phyloP scores from a whole-genome alignment of 2,888 invertebrate species.

The Deladenus siricidicola region DNA sequence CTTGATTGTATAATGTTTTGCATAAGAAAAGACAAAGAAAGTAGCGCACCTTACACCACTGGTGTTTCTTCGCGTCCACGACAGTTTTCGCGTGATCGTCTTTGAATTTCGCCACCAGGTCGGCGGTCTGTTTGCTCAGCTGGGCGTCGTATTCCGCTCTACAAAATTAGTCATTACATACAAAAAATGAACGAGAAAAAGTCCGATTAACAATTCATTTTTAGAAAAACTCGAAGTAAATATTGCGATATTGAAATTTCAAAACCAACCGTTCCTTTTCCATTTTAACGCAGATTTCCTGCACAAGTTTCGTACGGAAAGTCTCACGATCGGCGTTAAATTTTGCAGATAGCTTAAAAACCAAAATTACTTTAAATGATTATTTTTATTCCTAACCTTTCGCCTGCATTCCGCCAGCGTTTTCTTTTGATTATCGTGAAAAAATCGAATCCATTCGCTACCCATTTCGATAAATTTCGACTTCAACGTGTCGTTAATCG shows the following conservation, averaged over 20 bases:
- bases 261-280: neutral
- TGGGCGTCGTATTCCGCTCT: neutral
- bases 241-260: too few relatives aligned
- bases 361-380: too few relatives aligned
- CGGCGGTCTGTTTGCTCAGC: neutral
- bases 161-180: neutral
- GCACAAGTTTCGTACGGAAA: neutral
- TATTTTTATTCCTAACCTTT: neutral
- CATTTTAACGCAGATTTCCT: conserved; percentile 53
- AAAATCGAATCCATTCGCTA: neutral
- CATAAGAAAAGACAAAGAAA: too few relatives aligned
- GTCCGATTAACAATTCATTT: neutral
- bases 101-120: neutral
- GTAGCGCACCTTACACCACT: neutral
- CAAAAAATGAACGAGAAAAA: too few relatives aligned
- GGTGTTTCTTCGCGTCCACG: neutral
- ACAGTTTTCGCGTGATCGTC: neutral
- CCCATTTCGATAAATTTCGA: neutral
- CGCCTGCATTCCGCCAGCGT: neutral
- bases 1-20: too few relatives aligned
- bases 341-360: neutral
- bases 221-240: neutral
- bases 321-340: neutral
- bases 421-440: neutral
- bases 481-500: neutral